These are phyloP conservation scores for Protosalanx chinensis DNA, from an alignment of 2,797 vertebrate species.

Conservation along the genomic window DNA sequence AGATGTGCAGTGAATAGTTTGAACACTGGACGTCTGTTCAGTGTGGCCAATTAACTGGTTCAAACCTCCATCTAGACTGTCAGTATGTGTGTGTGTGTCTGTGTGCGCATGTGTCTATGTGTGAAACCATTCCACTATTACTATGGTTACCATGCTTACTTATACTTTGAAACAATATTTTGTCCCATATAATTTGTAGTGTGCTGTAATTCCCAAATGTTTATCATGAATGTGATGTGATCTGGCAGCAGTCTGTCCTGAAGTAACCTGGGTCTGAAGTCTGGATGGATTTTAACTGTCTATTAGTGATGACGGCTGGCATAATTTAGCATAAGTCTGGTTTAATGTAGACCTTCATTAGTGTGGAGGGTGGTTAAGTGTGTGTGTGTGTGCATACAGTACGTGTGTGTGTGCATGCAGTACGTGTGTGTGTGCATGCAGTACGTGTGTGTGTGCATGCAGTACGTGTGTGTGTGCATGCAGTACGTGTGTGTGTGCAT, in stretches of 20 bases:
- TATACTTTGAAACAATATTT: too few relatives aligned
- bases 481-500: background rate
- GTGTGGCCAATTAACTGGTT: slow-evolving; percentile 64
- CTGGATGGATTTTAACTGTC: background rate
- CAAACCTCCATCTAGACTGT: slow-evolving; percentile 42
- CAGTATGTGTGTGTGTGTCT: slow-evolving; percentile 13
- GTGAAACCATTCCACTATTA: background rate
- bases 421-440: background rate
- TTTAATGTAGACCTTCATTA: background rate
- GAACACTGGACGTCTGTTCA: slow-evolving; percentile 59
- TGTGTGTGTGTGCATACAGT: slow-evolving; percentile 4
- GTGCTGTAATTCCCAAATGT: too few relatives aligned
- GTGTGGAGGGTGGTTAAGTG: background rate
- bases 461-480: background rate
- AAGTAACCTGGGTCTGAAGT: too few relatives aligned
- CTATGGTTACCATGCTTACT: too few relatives aligned
- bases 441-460: slow-evolving; percentile 13
- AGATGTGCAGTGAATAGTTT: slow-evolving; percentile 60
- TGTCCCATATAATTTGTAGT: too few relatives aligned
- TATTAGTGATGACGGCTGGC: background rate
- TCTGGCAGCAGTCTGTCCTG: too few relatives aligned
- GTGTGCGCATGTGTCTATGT: slow-evolving; percentile 7
- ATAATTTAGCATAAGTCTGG: background rate
- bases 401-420: background rate
- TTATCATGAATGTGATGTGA: too few relatives aligned